Evolutionary conservation across 2,888 invertebrate species (phyloP).

Genomic region (Latrodectus hesperus): DNA sequence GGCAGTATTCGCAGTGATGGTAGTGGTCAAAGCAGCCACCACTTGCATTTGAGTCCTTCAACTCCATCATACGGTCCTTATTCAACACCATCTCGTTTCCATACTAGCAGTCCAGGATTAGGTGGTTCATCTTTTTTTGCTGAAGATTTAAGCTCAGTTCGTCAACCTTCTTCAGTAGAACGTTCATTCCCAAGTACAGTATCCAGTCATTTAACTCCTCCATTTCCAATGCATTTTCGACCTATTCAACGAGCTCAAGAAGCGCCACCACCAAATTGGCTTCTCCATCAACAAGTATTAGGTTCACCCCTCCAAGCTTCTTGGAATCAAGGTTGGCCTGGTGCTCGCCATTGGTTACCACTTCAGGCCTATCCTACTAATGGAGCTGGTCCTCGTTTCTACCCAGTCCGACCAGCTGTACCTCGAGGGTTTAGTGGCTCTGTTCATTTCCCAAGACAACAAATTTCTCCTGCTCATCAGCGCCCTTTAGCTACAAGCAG

Average conservation of each 20-base stretch:
- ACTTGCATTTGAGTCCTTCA: conserved; percentile 58
- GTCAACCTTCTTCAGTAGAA: conserved; percentile 84
- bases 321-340: conserved; percentile 54
- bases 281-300: conserved; percentile 64
- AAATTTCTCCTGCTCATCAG: conserved; percentile 51
- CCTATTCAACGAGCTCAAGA: conserved; percentile 69
- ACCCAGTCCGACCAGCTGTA: conserved; percentile 44
- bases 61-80: conserved; percentile 53
- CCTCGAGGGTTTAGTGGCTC: conserved; percentile 33
- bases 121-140: conserved; percentile 57
- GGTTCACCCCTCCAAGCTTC: conserved; percentile 54
- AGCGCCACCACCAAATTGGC: conserved; percentile 53
- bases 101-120: conserved; percentile 73
- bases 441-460: conserved; percentile 31
- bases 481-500: conserved; percentile 78
- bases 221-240: conserved; percentile 70
- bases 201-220: conserved; percentile 72
- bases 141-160: conserved; percentile 87
- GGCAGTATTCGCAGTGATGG: conserved; percentile 69
- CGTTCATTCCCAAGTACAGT: conserved; percentile 83
- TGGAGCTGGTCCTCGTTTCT: conserved; percentile 46
- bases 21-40: conserved; percentile 69
- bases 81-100: conserved; percentile 70
- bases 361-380: conserved; percentile 54
- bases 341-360: conserved; percentile 61